Evolutionary conservation across 2,113 vertebrate genomes (phyloP), one percentile per base, ranked within the genome.

Genomic region (Labrus mixtus): DNA sequence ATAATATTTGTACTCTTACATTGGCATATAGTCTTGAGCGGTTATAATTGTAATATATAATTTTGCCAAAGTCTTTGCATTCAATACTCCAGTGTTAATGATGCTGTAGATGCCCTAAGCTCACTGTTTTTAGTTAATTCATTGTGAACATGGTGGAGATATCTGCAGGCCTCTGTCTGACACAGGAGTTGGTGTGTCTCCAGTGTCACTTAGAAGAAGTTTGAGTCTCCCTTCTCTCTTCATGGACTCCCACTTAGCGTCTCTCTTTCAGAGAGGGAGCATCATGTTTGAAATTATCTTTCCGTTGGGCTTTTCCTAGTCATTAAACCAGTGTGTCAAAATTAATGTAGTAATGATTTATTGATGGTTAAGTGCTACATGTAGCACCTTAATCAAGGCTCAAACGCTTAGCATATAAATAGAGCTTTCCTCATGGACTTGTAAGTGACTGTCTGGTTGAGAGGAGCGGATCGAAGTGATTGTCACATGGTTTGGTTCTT

Each of bases 401-500:
- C 51, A 70, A 73, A 54, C 57, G 19, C 63, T 79, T 46, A 79
- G 58, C 61, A 81, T 73, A 79, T 76, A 50, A 76, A 66, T 73
- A 8, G 50, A 74, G 67, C 36, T 81, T 74, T 78, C 69, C 23
- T 66, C 36, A 3, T 45, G 39, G 64, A 78, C 66, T 54, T 29
- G 50, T 16, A 53, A 65, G 43, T 12, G 60, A 79, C 69, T 64
- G 39, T 80, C 65, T 69, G 41, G 61, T 74, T 64, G 23, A 68
- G 84, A 76, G 78, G 36, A 83, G 73, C 71, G 76, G 79, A 89
- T 89, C 3, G n/a, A 88, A 87, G 71, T 70, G 82, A 92, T 90
- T 82, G 86, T 89, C 51, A 61, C 76, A 68, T 76, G 77, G 64
- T 77, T 85, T n/a, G 17, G 65, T 61, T 50, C 57, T 81, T 91